Evolutionary conservation across 2,113 vertebrate genomes (phyloP), one percentile per base, ranked within the genome.

Genomic region (Pluvialis apricaria): DNA sequence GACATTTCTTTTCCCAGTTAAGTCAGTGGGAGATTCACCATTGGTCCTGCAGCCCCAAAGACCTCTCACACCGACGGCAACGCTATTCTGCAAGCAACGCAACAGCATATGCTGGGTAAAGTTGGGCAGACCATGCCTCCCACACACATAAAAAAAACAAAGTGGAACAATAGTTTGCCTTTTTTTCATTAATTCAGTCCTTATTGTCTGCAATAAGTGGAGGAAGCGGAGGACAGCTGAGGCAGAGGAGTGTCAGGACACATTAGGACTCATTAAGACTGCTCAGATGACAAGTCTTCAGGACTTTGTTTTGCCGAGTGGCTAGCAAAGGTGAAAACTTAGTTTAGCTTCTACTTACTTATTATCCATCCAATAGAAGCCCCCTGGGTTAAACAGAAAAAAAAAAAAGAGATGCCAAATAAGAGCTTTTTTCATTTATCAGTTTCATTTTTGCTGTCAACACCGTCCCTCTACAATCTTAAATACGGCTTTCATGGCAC

Each of bases 31-130:
- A 79, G 22, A 26, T 38, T 54, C 32, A 12, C 55, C 4, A 0
- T 7, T 4, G 20, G 40, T 36, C 28, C 76, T 31, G 34, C 64
- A 32, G 69, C 75, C 84, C 54, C 77, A 24, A 28, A 60, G 76
- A 60, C n/a, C 55, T 57, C 25, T 42, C 68, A 8, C 17, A 38
- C 13, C 1, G 0, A 49, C 1, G 21, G 44, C 61, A 71, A 1
- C 2, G 9, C 20, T 45, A 3, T 19, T 57, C 80, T 24, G 65
- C 32, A 11, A 34, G 28, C 2, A 58, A 49, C 3, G 2, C 58
- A 25, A 0, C 47, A 44, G 26, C 65, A n/a, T 2, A 3, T 1
- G 68, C 22, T 5, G 86, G 45, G 47, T 4, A 3, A 28, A 62
- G 29, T 3, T 45, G 85, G 52, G 10, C 52, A 31, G 34, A 49